Base-by-base conservation (phyloP, 2,113 vertebrate genomes). In the Eubucco bourcierii region DNA sequence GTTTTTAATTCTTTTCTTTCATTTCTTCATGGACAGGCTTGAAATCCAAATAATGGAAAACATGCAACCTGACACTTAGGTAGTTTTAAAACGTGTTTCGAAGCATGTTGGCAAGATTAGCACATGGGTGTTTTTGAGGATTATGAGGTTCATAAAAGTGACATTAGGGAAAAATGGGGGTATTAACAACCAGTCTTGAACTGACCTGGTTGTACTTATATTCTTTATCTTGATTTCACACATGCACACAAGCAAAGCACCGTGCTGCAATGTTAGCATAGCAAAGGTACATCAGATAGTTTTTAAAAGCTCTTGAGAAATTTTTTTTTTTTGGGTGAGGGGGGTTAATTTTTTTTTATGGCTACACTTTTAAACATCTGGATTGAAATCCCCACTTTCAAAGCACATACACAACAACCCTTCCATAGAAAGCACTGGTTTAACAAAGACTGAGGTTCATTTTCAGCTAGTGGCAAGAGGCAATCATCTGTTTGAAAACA, bases 291-390 rank as follows among this genome's bases (percentile, higher is more conserved):
- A n/a, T 37, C 14, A 55, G 31, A 61, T 90, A 27, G 65, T 58
- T 80, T 89, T 86, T 58, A 8, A 52, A 88, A 85, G 24, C 7
- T 72, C 90, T 93, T 81, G 31, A 75, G 31, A 70, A 44, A 25
- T 55, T 46, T 16, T n/a, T n/a, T n/a, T n/a, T n/a, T n/a, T n/a
- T n/a, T n/a, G n/a, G n/a, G n/a, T 39, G 4, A 0, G 1, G 8
- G 2, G 0, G 1, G 1, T 61, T 56, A 61, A 29, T 82, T 12
- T 68, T 76, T 46, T 65, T 88, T 92, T 58, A 15, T 66, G 52
- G 12, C 53, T 70, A 7, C 56, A 25, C 17, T 56, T 84, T 47
- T 88, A 90, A 25, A 60, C 15, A 27, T 64, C 52, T 84, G 33
- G 34, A 66, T 44, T 82, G 39, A 65, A 93, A 92, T 80, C 87